phyloP scores from a whole-genome alignment of 2,888 invertebrate species.

The Alviniconcha strummeri region DNA sequence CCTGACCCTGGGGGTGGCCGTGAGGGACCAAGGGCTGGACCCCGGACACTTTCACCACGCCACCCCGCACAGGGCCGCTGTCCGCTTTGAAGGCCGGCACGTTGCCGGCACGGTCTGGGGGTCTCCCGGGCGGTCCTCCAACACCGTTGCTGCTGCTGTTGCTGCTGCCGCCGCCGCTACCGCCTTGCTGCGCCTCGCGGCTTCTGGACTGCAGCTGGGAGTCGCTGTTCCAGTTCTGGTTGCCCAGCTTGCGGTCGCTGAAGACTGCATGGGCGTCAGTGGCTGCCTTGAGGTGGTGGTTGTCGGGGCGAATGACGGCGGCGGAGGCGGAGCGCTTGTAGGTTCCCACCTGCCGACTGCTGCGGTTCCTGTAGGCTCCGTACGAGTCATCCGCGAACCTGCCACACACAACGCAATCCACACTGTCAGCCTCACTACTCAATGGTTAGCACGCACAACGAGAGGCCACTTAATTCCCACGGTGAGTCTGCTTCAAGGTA shows the following conservation, averaged over 20 bases:
- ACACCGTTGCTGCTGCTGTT: neutral
- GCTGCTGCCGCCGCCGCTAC: neutral
- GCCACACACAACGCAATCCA: constrained; percentile 34
- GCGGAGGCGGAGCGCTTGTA: constrained; percentile 60
- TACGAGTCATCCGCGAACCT: constrained; percentile 65
- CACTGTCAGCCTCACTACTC: neutral
- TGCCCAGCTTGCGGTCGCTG: constrained; percentile 28
- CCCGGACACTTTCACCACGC: constrained; percentile 22
- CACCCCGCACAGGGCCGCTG: constrained; percentile 17
- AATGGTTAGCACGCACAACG: too few relatives aligned
- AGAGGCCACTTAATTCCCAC: too few relatives aligned
- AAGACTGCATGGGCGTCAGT: constrained; percentile 30
- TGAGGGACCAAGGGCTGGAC: constrained; percentile 25
- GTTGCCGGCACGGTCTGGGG: constrained; percentile 25
- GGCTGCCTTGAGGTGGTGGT: constrained; percentile 37
- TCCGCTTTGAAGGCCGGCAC: constrained; percentile 35
- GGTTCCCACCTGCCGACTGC: constrained; percentile 54
- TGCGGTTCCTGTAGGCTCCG: constrained; percentile 55
- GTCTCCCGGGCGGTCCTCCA: neutral
- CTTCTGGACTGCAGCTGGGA: constrained; percentile 31
- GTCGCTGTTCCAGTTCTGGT: constrained; percentile 48
- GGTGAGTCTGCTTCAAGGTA: too few relatives aligned
- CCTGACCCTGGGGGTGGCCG: neutral
- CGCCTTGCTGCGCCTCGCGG: neutral
- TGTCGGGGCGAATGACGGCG: constrained; percentile 45